Evolutionary conservation across 2,113 vertebrate genomes (phyloP), one percentile per base, ranked within the genome.

Genomic region (Hassar affinis): DNA sequence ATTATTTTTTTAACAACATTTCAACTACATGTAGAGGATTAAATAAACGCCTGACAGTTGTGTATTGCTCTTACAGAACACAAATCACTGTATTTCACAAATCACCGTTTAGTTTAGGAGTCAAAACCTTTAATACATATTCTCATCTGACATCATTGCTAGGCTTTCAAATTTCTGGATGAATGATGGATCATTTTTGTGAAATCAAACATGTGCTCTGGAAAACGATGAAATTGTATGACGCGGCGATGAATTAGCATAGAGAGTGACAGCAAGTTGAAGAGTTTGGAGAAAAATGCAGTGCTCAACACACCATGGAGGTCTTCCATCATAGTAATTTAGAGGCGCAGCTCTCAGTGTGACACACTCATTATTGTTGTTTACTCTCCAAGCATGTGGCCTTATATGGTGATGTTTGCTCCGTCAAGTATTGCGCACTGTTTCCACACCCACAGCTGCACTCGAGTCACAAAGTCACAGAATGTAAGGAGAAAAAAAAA

Each of bases 281-380:
- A 35, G 66, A 74, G 82, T 71, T 78, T 77, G 51, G 61, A 72
- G 86, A 82, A 72, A 80, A 76, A 85, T 25, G 49, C 52, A 52
- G 22, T 72, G 64, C 80, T 85, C 83, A 35, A 84, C 77, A 57
- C 66, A 78, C 75, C 75, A 66, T 64, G 68, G 33, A 82, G 66
- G 56, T 82, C 54, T 74, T 87, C 45, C 79, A 84, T 57, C 49
- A 35, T 62, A 66, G 68, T 74, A 82, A 78, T 86, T 76, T 79
- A 85, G 75, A 64, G 83, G 51, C 64, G 51, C 80, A 57, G 42
- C 45, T 83, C 81, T 76, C 61, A 77, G 77, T 69, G 76, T 61
- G 81, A 85, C 86, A 69, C 69, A 25, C 71, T 79, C 49, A 49
- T 85, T 84, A 87, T 66, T 75, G 51, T 82, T 85, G 45, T 85